Evolutionary conservation across 37 sponge, comb jelly and placozoan species (phyloP).

Genomic region (Lycopodina hypogea): DNA sequence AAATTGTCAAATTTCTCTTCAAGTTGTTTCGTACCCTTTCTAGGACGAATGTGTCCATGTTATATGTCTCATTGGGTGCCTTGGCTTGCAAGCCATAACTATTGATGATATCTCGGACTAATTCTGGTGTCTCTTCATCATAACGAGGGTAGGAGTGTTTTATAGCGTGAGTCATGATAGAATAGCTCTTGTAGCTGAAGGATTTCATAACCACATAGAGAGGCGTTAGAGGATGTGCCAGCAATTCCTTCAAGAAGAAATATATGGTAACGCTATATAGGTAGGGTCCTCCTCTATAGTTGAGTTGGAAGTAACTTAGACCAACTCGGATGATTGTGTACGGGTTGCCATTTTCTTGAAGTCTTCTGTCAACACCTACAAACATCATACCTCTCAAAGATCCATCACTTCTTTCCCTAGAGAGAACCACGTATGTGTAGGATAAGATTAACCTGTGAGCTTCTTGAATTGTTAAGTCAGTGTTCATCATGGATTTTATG

Average conservation of each 20-base stretch:
- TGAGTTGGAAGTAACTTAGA: slow-evolving; percentile 46
- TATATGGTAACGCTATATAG: slow-evolving; percentile 50
- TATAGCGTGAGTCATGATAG: background rate
- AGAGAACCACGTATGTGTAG: slow-evolving; percentile 60
- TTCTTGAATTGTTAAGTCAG: slow-evolving; percentile 37
- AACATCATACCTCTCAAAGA: slow-evolving; percentile 73
- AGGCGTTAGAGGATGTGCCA: slow-evolving; percentile 62
- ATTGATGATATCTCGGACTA: slow-evolving; percentile 46
- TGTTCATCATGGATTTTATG: slow-evolving; percentile 20
- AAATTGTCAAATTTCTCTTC: slow-evolving; percentile 40
- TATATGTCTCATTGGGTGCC: slow-evolving; percentile 26
- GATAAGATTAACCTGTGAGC: slow-evolving; percentile 42
- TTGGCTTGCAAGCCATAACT: slow-evolving; percentile 40
- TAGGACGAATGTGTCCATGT: slow-evolving; percentile 51
- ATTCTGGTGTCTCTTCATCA: slow-evolving; percentile 47
- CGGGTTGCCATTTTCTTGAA: slow-evolving; percentile 17
- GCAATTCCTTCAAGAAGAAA: slow-evolving; percentile 37
- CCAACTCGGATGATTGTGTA: slow-evolving; percentile 65
- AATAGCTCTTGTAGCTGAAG: slow-evolving; percentile 85
- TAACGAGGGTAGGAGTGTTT: slow-evolving; percentile 34
- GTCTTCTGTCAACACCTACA: slow-evolving; percentile 25
- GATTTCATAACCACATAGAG: slow-evolving; percentile 55
- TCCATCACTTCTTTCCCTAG: slow-evolving; percentile 67
- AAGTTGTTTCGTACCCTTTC: slow-evolving; percentile 26
- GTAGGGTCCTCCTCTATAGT: slow-evolving; percentile 68